Base-by-base conservation (phyloP, 2,113 vertebrate species). In the Ceratotherium simum region DNA sequence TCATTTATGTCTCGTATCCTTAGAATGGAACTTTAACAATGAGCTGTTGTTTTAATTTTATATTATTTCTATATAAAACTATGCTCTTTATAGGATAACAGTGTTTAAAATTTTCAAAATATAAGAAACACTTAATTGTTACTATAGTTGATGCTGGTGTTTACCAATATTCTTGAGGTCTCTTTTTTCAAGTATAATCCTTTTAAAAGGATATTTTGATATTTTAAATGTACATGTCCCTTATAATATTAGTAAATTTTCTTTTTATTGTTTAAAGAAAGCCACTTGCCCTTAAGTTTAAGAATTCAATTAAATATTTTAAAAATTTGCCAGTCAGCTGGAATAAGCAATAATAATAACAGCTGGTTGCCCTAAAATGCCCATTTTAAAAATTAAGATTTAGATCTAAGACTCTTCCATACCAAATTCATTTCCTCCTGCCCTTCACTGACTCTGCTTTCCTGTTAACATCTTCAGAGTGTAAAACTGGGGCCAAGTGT, bases 41-140 rank as follows among this genome's bases (percentile, higher is more conserved):
- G 92, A 98, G 90, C 84, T 97, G 96, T 95, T 97, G 87, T 96
- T 97, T 97, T 95, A 90, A 97, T 97, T 96, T 97, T 94, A 93
- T 86, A 94, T 96, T 92, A 62, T 94, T 97, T 89, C 92, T 96
- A 75, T 42, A 73, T 75, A 88, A 94, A 97, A 94, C 14, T 73
- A 42, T 90, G 82, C 7, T 92, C 14, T 95, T 97, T 94, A 4
- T 94, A 93, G 97, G 94, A 95, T 69, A 82, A 76, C 54, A 89
- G n/a, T 95, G 87, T 97, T 94, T 91, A 97, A 92, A 88, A 5
- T 87, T 97, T 97, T 90, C n/a, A 96, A 93, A 98, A 91, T 98
- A 72, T 79, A 89, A 93, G 81, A 84, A 81, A 86, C 67, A 67
- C 31, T 60, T 97, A 94, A 94, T 79, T 86, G 75, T 42, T 48